Evolutionary conservation across 1,140 invertebrate genomes (phyloP).

Genomic region (Nilaparvata lugens): DNA sequence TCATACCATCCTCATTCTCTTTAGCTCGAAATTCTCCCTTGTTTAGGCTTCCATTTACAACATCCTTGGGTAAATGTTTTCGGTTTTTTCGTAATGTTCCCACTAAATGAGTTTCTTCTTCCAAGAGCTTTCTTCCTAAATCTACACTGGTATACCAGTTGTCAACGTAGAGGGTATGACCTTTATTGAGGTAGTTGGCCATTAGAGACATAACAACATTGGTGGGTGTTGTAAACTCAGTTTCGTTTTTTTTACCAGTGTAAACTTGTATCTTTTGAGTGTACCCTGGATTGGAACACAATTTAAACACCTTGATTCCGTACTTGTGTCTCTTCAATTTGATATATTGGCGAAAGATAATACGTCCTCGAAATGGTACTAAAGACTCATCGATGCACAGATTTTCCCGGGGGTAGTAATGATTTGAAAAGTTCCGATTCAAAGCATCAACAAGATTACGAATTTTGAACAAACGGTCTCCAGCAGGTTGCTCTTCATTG

Average conservation of each 20-base stretch:
- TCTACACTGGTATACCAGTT: not conserved
- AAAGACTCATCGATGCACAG: conserved; percentile 23
- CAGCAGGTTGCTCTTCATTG: too few species aligned
- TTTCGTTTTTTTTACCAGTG: not conserved
- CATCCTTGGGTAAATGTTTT: too few species aligned
- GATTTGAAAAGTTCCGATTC: too few species aligned
- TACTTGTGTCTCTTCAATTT: not conserved
- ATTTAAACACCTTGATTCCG: not conserved
- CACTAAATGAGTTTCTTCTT: too few species aligned
- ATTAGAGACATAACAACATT: not conserved
- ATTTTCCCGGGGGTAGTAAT: not conserved
- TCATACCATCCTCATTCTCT: too few species aligned
- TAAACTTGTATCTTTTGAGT: not conserved
- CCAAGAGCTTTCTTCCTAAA: not conserved
- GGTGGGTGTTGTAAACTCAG: not conserved
- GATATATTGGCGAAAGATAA: not conserved
- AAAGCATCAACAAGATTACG: too few species aligned
- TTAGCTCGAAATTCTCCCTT: too few species aligned
- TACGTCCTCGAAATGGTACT: conserved; percentile 4
- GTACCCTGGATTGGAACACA: not conserved
- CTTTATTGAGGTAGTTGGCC: not conserved
- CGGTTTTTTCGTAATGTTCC: too few species aligned
- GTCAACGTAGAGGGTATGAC: not conserved
- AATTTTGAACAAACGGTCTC: too few species aligned
- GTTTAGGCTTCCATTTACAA: not conserved